These are phyloP conservation scores for Malacoctenus gilli DNA, from an alignment of 2,797 vertebrate genomes.

Conservation along the genomic window DNA sequence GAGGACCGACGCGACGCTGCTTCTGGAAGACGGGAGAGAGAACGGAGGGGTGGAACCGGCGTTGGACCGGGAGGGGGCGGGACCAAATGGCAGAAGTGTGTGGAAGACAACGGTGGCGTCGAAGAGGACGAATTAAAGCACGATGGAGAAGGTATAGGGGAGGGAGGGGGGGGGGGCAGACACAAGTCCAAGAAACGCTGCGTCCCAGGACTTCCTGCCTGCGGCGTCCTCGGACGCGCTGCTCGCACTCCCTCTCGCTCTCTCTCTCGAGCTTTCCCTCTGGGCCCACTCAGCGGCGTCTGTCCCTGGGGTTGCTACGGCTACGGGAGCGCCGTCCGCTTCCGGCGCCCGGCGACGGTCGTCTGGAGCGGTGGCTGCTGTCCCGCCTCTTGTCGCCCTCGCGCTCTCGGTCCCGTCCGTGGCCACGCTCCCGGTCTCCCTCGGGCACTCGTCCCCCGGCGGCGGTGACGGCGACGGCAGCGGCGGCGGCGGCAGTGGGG, in stretches of 20 bases:
- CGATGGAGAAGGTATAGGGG: no score
- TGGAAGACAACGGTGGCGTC: conserved; percentile 63
- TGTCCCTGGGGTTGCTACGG: conserved; percentile 88
- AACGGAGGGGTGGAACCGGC: background rate
- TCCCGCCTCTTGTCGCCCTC: conserved; percentile 78
- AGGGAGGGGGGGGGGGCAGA: conserved; percentile 45
- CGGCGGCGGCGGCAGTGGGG: background rate
- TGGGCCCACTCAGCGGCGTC: conserved; percentile 77
- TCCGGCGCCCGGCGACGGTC: conserved; percentile 61
- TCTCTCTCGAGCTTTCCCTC: no score
- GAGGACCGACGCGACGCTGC: conserved; percentile 5
- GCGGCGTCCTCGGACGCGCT: no score
- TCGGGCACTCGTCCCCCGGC: background rate
- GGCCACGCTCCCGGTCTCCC: conserved; percentile 69
- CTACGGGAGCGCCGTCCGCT: conserved; percentile 83
- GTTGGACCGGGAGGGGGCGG: background rate
- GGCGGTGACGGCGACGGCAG: background rate
- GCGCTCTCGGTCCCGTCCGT: conserved; percentile 63
- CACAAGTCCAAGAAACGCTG: conserved; percentile 20
- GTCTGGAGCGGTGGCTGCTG: conserved; percentile 70
- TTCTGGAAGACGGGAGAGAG: conserved; percentile 45
- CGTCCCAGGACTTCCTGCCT: conserved; percentile 36
- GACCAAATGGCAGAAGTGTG: no score
- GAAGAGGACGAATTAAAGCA: no score
- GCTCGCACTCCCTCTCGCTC: no score